Percentiles rank a stretch among this genome's conserved stretches.
Evolutionary conservation across 1,140 invertebrate species (phyloP).

Genomic region (Matsumurasca onukii): DNA sequence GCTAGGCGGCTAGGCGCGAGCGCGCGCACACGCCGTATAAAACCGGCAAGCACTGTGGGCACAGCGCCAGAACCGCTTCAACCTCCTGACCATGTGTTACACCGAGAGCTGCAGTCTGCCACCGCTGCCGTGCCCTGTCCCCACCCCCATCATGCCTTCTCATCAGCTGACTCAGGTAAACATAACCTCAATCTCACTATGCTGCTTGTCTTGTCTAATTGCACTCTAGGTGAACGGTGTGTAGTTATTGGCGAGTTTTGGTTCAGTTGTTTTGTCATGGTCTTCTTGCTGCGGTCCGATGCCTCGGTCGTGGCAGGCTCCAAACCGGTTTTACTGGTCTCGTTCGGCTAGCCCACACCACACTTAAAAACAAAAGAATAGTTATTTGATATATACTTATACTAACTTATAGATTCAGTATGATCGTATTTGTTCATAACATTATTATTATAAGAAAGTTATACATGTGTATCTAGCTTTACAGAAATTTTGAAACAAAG

Average conservation of each 20-base stretch:
- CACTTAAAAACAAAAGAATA: too few species aligned
- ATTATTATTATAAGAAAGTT: too few species aligned
- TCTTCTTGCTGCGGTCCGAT: background rate
- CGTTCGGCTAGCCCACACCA: background rate
- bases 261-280: background rate
- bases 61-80: background rate
- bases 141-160: background rate
- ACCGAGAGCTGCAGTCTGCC: background rate
- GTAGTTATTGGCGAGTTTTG: background rate
- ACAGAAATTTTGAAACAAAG: too few species aligned
- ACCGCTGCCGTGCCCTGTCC: background rate
- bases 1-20: background rate
- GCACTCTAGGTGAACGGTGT: background rate
- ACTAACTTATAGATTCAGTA: too few species aligned
- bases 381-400: too few species aligned
- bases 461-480: too few species aligned
- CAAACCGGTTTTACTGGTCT: background rate
- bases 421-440: too few species aligned
- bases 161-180: background rate
- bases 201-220: background rate
- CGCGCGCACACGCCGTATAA: slow-evolving; percentile 14
- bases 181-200: slow-evolving; percentile 4
- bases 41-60: background rate
- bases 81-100: background rate
- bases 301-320: background rate